Percentiles rank a stretch among this genome's conserved stretches.
phyloP scores from a whole-genome alignment of 2,797 vertebrate genomes.

The Pelodytes ibericus region DNA sequence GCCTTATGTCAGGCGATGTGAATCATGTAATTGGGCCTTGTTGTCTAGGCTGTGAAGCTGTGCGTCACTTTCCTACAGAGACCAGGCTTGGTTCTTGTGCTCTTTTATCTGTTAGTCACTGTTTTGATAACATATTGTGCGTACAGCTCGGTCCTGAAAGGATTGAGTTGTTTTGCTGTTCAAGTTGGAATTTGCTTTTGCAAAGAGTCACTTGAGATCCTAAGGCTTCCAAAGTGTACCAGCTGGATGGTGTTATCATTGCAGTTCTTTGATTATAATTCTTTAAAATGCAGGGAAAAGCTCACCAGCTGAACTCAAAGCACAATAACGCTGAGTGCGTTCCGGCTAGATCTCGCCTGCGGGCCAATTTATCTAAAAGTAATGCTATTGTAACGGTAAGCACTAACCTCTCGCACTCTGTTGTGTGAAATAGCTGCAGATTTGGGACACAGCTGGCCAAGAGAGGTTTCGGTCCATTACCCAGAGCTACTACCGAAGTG shows the following conservation, averaged over 20 bases:
- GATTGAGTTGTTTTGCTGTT: not conserved
- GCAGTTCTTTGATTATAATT: not conserved
- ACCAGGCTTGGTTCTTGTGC: no score
- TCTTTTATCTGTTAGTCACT: not conserved
- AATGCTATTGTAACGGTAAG: no score
- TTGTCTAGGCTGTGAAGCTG: no score
- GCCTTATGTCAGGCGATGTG: no score
- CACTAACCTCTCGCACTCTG: not conserved
- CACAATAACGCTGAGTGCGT: no score
- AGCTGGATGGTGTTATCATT: not conserved
- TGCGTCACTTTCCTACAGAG: no score
- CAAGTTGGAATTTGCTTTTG: not conserved
- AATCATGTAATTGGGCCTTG: no score
- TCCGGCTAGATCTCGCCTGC: no score
- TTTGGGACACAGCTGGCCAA: slow-evolving; percentile 98
- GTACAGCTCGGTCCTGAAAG: not conserved
- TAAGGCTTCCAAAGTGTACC: rapidly evolving
- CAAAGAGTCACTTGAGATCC: slow-evolving; percentile 13
- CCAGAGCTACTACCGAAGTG: slow-evolving; percentile 98
- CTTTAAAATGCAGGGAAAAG: not conserved
- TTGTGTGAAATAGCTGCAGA: slow-evolving; percentile 84
- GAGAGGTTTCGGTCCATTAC: slow-evolving; percentile 99
- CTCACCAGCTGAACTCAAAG: no score
- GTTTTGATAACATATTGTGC: not conserved
- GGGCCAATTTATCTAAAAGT: no score